phyloP scores from a whole-genome alignment of 2,113 vertebrate species.

The Syngnathus floridae region DNA sequence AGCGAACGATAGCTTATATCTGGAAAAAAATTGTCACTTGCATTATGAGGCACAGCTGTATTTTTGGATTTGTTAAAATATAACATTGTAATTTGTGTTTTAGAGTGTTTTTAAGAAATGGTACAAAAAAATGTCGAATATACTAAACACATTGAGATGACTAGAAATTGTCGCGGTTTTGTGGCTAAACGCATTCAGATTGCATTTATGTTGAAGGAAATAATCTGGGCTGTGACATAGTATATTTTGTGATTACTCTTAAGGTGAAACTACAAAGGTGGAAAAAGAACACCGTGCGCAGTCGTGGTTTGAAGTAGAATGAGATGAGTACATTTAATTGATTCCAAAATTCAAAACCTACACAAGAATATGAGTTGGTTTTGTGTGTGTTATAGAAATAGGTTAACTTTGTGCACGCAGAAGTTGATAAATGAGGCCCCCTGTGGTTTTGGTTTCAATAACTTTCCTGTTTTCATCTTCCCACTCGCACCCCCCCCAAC shows the following conservation, averaged over 20 bases:
- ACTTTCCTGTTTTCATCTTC: conserved; percentile 8
- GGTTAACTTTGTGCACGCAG: no score
- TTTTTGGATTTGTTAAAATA: neutral
- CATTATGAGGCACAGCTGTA: neutral
- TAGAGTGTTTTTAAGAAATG: neutral
- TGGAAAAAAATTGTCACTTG: neutral
- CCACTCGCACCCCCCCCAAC: conserved; percentile 10
- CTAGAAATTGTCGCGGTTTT: neutral
- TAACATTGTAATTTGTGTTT: neutral
- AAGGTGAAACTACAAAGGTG: no score
- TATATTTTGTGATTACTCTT: no score
- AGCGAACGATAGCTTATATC: neutral
- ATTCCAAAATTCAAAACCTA: neutral
- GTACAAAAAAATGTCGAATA: neutral
- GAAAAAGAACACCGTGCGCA: neutral
- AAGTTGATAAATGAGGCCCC: conserved; percentile 41
- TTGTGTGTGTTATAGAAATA: neutral
- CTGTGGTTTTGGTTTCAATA: conserved; percentile 42
- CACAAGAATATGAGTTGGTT: neutral
- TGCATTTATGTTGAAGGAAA: neutral
- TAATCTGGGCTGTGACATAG: neutral
- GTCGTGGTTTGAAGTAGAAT: neutral
- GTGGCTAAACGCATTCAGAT: neutral
- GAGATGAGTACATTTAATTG: no score
- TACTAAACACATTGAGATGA: neutral